These are phyloP conservation scores for Fundulus diaphanus DNA, from an alignment of 2,797 vertebrate genomes.

Conservation along the genomic window DNA sequence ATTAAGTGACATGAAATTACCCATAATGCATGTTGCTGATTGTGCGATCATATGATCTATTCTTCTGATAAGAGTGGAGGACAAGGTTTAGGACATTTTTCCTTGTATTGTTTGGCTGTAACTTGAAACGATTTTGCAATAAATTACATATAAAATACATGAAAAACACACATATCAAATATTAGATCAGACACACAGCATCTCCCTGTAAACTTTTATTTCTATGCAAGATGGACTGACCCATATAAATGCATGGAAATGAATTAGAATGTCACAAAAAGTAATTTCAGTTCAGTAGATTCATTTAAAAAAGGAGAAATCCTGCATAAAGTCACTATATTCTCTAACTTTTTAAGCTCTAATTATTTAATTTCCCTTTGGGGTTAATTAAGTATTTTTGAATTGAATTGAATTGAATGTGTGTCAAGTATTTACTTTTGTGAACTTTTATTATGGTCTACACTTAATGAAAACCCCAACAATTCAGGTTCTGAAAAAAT, in stretches of 20 bases:
- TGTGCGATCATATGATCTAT: not conserved
- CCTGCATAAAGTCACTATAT: not conserved
- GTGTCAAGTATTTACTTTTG: too few relatives aligned
- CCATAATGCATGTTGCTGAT: not conserved
- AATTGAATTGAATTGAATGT: too few relatives aligned
- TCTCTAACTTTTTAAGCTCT: too few relatives aligned
- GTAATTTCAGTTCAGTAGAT: not conserved
- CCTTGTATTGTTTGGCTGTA: not conserved
- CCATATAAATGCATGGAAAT: not conserved
- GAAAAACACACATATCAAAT: too few relatives aligned
- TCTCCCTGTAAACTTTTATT: not conserved
- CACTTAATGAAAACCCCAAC: not conserved
- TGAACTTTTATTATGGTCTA: too few relatives aligned
- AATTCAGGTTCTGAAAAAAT: not conserved
- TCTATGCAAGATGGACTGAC: not conserved
- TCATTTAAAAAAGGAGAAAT: not conserved
- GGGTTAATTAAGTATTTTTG: too few relatives aligned
- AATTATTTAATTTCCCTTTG: too few relatives aligned
- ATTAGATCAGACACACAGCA: too few relatives aligned
- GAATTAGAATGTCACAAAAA: not conserved
- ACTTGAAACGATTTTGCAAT: too few relatives aligned
- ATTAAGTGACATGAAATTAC: not conserved
- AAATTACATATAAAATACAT: too few relatives aligned
- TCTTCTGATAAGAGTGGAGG: not conserved
- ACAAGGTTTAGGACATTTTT: not conserved